Evolutionary conservation across 2,797 vertebrate genomes (phyloP), one percentile per base, ranked within the genome.

Genomic region (Emys orbicularis): DNA sequence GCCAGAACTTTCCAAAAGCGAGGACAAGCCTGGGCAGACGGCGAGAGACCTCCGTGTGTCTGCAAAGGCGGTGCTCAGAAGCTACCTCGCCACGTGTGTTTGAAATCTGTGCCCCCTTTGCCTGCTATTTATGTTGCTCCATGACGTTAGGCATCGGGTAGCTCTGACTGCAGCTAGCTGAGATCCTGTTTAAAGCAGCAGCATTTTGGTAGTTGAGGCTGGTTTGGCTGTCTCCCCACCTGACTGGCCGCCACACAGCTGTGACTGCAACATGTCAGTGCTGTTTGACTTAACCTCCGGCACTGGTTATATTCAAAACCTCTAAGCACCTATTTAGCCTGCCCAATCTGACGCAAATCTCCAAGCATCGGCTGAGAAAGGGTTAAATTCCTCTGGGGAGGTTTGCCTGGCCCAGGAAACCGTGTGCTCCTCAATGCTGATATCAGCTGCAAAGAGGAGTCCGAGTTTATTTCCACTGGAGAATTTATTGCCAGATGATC

Each of bases 51-150:
- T 95, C 89, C 0, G 89, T 90, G 93, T 96, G 95, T 94, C 97
- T 95, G 96, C 96, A 94, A 83, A 65, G 76, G 90, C 91, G 95
- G 94, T 25, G 0, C 87, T 59, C 85, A 83, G 79, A 77, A 90
- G 83, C 86, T 34, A 54, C 3, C 96, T 59, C 87, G 93, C 91
- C 96, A 97, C 97, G 96, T 96, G 95, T 92, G 96, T 96, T 97
- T 97, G 97, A 97, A 98, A 98, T 98, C 95, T 93, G 96, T 96
- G 96, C 96, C 79, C 96, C 97, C 95, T 94, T 94, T 54, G 97
- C 95, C 94, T 95, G 95, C 97, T 98, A 97, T 98, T 98, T 97
- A 97, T 97, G 97, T 92, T 96, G 72, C 94, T 91, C 16, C 1
- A 72, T 98, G 97, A 98, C 97, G 97, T 97, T 86, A 77, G 90